Conservation (phyloP, 2,888 invertebrate genomes). For the Pachycephus smyrnensis region DNA sequence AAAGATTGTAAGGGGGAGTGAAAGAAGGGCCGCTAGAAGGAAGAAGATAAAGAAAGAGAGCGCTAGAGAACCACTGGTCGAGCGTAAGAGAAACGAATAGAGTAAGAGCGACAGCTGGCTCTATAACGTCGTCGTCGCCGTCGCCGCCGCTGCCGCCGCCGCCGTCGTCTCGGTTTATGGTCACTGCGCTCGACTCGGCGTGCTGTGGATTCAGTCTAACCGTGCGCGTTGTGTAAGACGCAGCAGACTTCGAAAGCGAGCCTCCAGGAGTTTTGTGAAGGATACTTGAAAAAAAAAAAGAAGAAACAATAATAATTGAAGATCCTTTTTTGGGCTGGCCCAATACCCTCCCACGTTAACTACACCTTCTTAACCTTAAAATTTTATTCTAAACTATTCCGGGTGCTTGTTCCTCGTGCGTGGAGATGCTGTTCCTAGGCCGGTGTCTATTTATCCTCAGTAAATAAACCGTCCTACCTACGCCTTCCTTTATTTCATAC, state of each 20-base stretch:
- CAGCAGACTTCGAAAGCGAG: background rate
- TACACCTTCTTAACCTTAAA: background rate
- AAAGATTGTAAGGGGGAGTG: conserved; percentile 9
- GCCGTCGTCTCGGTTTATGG: conserved; percentile 35
- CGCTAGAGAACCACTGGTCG: conserved; percentile 9
- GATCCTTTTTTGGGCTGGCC: background rate
- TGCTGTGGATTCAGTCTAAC: conserved; percentile 44
- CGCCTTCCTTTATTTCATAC: background rate
- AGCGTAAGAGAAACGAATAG: conserved; percentile 29
- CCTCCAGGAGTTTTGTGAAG: background rate
- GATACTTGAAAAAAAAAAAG: background rate
- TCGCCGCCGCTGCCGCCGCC: conserved; percentile 26
- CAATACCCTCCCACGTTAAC: background rate
- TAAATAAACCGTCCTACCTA: background rate
- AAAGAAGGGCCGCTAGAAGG: conserved; percentile 7
- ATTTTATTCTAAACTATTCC: background rate
- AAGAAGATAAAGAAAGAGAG: conserved; percentile 15
- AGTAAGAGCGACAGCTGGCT: conserved; percentile 28
- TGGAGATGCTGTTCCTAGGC: background rate
- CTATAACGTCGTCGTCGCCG: background rate
- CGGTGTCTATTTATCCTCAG: background rate
- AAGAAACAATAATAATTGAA: background rate
- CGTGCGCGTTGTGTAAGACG: conserved; percentile 42
- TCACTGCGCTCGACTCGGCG: conserved; percentile 38
- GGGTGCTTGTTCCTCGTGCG: background rate